phyloP scores from a whole-genome alignment of 2,888 invertebrate genomes.

The Volucella zonaria region DNA sequence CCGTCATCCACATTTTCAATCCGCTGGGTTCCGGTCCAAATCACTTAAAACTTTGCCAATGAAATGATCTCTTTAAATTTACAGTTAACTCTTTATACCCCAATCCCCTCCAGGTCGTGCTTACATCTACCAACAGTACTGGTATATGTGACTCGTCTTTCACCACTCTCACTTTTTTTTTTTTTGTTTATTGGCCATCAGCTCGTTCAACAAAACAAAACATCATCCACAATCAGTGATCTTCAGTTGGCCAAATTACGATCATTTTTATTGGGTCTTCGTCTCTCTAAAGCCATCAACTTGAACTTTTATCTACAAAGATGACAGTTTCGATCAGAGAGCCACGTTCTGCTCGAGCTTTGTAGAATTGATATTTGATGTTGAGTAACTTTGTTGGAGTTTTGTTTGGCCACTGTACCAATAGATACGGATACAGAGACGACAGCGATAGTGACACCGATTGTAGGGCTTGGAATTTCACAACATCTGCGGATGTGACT shows the following conservation, averaged over 20 bases:
- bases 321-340: constrained; percentile 45
- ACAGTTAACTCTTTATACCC: constrained; percentile 57
- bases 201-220: constrained; percentile 29
- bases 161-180: constrained; percentile 60
- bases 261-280: constrained; percentile 11
- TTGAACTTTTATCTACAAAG: constrained; percentile 28
- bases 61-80: constrained; percentile 60
- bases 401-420: background rate
- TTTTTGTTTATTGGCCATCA: constrained; percentile 41
- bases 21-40: constrained; percentile 36
- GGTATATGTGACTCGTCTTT: constrained; percentile 12
- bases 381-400: constrained; percentile 43
- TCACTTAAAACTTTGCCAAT: constrained; percentile 29
- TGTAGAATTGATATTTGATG: background rate
- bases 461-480: constrained; percentile 49
- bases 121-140: background rate
- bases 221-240: constrained; percentile 41
- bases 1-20: constrained; percentile 58
- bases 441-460: constrained; percentile 39
- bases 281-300: constrained; percentile 25
- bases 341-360: background rate
- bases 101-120: constrained; percentile 49
- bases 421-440: background rate
- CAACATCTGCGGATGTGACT: constrained; percentile 14
- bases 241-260: constrained; percentile 50